Percentiles rank a stretch among this genome's conserved stretches.
Evolutionary conservation across 2,888 invertebrate species (phyloP).

Genomic region (Sisyra terminalis): DNA sequence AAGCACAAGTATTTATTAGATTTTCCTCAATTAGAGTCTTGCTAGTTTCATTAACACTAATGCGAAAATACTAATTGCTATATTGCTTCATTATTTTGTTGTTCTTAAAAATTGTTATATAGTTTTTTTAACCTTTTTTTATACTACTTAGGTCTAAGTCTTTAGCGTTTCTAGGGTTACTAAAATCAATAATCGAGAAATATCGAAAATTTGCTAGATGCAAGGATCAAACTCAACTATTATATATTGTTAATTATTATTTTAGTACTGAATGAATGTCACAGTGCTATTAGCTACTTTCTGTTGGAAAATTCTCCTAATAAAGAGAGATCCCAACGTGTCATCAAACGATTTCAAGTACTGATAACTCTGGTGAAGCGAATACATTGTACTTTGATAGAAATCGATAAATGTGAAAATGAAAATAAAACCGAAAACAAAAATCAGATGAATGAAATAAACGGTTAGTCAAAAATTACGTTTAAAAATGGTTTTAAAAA

Average conservation of each 20-base stretch:
- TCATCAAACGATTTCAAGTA: constrained; percentile 20
- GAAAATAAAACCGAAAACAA: neutral
- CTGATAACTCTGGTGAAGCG: constrained; percentile 16
- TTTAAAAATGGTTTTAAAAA: neutral
- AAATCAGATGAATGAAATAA: neutral
- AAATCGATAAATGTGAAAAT: constrained; percentile 10
- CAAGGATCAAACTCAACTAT: too few species aligned
- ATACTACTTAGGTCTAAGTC: too few species aligned
- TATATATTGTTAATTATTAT: constrained; percentile 8
- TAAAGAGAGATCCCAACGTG: constrained; percentile 12
- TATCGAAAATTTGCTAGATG: too few species aligned
- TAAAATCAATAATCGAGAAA: too few species aligned
- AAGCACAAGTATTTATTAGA: too few species aligned
- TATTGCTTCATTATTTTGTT: too few species aligned
- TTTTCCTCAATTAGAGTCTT: too few species aligned
- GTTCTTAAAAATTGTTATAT: neutral
- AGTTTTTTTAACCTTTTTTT: neutral
- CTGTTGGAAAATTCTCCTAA: constrained; percentile 12
- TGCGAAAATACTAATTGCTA: too few species aligned
- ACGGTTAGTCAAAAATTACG: neutral
- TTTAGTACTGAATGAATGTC: constrained; percentile 19
- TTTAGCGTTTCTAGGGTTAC: too few species aligned
- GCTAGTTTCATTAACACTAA: too few species aligned
- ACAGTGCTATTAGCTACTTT: constrained; percentile 15
- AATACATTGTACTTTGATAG: constrained; percentile 16